Evolutionary conservation across 2,888 invertebrate species (phyloP).

Genomic region (Hartigia nigra): DNA sequence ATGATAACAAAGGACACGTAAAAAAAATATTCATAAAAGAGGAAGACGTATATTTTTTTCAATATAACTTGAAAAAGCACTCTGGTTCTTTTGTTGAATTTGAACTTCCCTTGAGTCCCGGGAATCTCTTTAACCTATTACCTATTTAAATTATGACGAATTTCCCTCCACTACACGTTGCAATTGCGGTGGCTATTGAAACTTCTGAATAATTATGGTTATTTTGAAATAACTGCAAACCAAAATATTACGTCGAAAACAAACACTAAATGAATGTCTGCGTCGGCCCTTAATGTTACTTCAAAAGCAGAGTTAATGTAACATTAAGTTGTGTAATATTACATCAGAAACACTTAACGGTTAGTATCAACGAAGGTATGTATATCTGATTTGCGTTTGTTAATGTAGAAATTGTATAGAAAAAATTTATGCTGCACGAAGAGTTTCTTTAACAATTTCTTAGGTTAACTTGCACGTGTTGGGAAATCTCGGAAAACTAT

Average conservation of each 20-base stretch:
- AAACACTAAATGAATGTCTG: neutral
- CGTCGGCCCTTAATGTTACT: neutral
- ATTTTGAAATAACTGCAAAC: neutral
- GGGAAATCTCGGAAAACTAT: neutral
- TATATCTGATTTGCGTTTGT: neutral
- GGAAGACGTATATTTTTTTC: neutral
- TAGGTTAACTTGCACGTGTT: neutral
- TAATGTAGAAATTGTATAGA: neutral
- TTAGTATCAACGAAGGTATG: neutral
- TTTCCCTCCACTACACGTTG: neutral
- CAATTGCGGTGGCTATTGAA: neutral
- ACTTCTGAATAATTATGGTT: neutral
- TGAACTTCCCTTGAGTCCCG: neutral
- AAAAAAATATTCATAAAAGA: neutral
- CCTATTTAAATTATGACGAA: neutral
- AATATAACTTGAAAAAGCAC: neutral
- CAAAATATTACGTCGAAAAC: neutral
- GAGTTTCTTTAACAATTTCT: neutral
- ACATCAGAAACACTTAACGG: neutral
- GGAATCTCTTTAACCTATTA: neutral
- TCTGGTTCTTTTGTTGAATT: neutral
- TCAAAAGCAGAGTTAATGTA: neutral
- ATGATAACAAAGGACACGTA: neutral
- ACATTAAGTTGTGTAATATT: neutral
- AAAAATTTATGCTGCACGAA: neutral